phyloP scores from a whole-genome alignment of 1,140 invertebrate genomes.

The Amphibalanus amphitrite region DNA sequence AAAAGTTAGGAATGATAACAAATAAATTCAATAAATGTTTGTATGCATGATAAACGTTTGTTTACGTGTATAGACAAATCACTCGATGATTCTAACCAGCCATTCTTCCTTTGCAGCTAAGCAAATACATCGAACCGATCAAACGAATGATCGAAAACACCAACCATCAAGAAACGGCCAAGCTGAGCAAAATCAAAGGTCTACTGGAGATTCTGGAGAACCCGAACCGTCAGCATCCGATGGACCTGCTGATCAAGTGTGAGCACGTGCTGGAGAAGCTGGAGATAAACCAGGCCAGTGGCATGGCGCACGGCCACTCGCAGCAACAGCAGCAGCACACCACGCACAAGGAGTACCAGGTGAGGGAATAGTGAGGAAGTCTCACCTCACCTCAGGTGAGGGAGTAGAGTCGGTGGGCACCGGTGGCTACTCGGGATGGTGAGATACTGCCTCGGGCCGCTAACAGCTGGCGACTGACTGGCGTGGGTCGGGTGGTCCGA shows the following conservation, averaged over 20 bases:
- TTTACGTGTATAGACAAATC: too few species aligned
- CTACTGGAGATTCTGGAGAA: background rate
- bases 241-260: background rate
- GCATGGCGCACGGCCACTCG: background rate
- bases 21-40: too few species aligned
- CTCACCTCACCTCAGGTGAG: too few species aligned
- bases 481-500: too few species aligned
- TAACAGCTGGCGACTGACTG: too few species aligned
- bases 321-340: background rate
- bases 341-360: conserved; percentile 4
- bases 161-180: background rate
- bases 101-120: too few species aligned
- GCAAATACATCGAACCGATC: conserved; percentile 1
- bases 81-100: too few species aligned
- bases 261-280: conserved; percentile 1
- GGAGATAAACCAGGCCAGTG: background rate
- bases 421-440: too few species aligned
- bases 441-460: too few species aligned
- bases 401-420: too few species aligned
- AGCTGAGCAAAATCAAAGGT: background rate
- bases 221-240: background rate
- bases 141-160: background rate
- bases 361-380: background rate
- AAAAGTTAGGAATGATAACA: too few species aligned
- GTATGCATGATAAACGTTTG: too few species aligned